Conservation (phyloP, 2,113 vertebrate species). For the Suricata suricatta region DNA sequence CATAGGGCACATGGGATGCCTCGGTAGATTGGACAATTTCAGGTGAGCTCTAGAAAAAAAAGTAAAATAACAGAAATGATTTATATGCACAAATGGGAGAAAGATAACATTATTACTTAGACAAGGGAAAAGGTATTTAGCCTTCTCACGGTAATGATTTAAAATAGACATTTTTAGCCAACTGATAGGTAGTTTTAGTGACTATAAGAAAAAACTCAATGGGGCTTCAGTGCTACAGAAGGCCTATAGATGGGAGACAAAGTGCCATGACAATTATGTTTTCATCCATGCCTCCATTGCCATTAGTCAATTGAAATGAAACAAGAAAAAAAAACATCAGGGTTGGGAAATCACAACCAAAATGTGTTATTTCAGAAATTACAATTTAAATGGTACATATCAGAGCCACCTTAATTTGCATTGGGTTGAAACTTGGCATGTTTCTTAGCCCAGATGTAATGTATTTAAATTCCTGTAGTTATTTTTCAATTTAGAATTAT, state of each 20-base stretch:
- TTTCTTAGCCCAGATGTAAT: conserved; percentile 58
- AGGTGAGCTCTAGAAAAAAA: neutral
- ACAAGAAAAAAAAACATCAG: neutral
- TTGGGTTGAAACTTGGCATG: conserved; percentile 35
- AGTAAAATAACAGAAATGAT: neutral
- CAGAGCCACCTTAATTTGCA: conserved; percentile 25
- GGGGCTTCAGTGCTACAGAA: neutral
- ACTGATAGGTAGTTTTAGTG: neutral
- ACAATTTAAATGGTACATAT: neutral
- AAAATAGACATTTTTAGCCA: neutral
- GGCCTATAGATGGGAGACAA: neutral
- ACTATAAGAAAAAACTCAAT: neutral
- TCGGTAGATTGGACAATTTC: neutral
- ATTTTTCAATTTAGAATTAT: conserved; percentile 63
- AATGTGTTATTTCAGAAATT: conserved; percentile 30
- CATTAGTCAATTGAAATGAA: conserved; percentile 25
- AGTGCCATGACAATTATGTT: neutral
- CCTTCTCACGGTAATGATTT: neutral
- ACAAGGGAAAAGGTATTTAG: neutral
- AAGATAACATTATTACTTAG: neutral
- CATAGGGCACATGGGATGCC: neutral
- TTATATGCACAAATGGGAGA: neutral
- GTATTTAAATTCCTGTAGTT: conserved; percentile 64
- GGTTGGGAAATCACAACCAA: conserved; percentile 23
- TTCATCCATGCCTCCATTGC: neutral